Percentiles rank a stretch among this genome's conserved stretches.
phyloP scores from a whole-genome alignment of 2,888 invertebrate genomes.

The Dinocampus coccinellae region DNA sequence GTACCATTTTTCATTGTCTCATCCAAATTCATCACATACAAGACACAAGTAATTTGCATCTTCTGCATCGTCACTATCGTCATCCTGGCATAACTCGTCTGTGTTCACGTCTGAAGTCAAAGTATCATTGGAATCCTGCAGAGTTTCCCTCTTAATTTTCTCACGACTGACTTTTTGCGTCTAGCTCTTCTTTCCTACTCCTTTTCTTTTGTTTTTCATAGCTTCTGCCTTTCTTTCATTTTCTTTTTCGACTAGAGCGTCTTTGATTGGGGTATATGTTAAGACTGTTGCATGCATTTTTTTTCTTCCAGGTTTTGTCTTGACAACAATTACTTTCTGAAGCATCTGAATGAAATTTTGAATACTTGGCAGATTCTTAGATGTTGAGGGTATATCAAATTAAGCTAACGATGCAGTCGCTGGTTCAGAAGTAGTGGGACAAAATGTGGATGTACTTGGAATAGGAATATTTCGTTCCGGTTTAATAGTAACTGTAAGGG shows the following conservation, averaged over 20 bases:
- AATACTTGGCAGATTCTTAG: no score
- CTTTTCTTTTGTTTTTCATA: not conserved
- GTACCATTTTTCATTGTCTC: not conserved
- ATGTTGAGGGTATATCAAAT: no score
- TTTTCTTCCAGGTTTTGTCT: no score
- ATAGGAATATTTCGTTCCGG: no score
- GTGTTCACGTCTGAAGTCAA: not conserved
- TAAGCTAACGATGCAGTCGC: no score
- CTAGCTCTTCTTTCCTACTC: not conserved
- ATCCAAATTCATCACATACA: not conserved
- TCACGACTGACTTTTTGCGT: not conserved
- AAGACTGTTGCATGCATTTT: no score
- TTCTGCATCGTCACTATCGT: not conserved
- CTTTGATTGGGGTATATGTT: no score
- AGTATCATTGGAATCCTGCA: not conserved
- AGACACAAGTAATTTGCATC: not conserved
- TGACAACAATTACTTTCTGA: no score
- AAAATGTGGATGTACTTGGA: no score
- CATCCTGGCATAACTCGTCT: not conserved
- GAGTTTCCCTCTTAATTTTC: not conserved
- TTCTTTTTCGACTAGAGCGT: not conserved
- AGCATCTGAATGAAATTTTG: no score
- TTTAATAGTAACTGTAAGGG: no score
- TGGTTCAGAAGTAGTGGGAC: no score
- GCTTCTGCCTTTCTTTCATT: not conserved